Evolutionary conservation across 2,113 vertebrate species (phyloP).

Genomic region (Thamnophis sirtalis): DNA sequence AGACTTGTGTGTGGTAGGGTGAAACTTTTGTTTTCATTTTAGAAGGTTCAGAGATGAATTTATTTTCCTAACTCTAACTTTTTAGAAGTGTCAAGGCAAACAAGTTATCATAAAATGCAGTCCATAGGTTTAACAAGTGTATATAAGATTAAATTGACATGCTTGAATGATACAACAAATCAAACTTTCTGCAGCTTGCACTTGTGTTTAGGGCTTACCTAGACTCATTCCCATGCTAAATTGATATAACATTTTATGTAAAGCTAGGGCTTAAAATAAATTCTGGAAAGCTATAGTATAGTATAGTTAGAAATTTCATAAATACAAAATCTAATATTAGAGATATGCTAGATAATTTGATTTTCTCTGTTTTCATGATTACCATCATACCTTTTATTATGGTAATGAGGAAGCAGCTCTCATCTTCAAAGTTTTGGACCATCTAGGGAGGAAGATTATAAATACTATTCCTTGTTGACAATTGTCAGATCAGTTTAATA

Average conservation of each 20-base stretch:
- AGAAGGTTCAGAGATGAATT: background rate
- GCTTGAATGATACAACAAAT: background rate
- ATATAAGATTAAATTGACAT: background rate
- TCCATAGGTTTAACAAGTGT: background rate
- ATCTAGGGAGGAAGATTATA: constrained; percentile 71
- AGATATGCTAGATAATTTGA: background rate
- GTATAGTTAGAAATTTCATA: background rate
- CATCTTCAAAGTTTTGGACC: constrained; percentile 96
- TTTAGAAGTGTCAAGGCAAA: background rate
- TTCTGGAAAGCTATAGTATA: background rate
- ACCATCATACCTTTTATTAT: constrained; percentile 84
- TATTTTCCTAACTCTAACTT: background rate
- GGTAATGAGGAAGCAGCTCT: constrained; percentile 94
- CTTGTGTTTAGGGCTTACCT: background rate
- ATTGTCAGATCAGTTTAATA: background rate
- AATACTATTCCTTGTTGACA: background rate
- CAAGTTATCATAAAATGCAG: background rate
- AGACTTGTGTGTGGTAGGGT: background rate
- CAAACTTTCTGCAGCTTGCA: background rate
- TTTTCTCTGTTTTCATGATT: background rate
- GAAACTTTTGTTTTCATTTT: background rate
- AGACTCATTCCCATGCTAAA: background rate
- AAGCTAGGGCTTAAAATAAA: background rate
- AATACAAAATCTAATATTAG: background rate
- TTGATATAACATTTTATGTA: background rate